Base-by-base conservation (phyloP, 30 jellyfish, hydroid and myxozoan species). In the Haliclystus octoradiatus region DNA sequence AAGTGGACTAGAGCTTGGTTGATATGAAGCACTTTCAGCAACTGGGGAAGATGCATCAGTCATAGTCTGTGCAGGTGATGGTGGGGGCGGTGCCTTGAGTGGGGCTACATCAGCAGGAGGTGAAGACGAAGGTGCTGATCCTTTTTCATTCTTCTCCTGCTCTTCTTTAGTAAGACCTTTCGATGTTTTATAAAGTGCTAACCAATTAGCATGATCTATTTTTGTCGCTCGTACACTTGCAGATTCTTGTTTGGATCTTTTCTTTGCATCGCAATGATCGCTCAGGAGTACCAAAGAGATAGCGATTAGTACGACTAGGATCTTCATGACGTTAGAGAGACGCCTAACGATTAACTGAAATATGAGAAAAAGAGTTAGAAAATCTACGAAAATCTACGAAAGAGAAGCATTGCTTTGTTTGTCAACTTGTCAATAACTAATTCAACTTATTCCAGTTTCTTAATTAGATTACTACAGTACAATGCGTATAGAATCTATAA, bases 161-260 rank as follows among this genome's bases (percentile, higher is more conserved):
- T 61, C 78, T 22, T 27, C 66, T 3, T 34, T 71, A 29, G 65
- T 61, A 19, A n/a, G n/a, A n/a, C n/a, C 80, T 52, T 71, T 70
- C 30, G 23, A 66, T 7, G 33, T 15, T 64, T 83, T 83, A 74
- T 83, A 83, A 29, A 83, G 50, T 29, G 75, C 84, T 26, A 83
- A 34, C 95, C 95, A 83, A 26, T 79, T 73, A 62, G 75, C 80
- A 52, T 83, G 95, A 31, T 69, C 90, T 12, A 77, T 83, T 70
- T 83, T 83, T 50, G 68, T 61, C 47, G 74, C 84, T 33, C 69
- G 32, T 49, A 34, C 79, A n/a, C n/a, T n/a, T 31, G 90, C 79
- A 24, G 71, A 61, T 73, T 76, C 74, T 30, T 72, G 67, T 31
- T 67, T 82, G 66, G 69, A 1, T 19, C 82, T 89, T 66, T 83